Evolutionary conservation across 1,140 invertebrate species (phyloP), one percentile per base, ranked within the genome.

Genomic region (Leptopilina clavipes): DNA sequence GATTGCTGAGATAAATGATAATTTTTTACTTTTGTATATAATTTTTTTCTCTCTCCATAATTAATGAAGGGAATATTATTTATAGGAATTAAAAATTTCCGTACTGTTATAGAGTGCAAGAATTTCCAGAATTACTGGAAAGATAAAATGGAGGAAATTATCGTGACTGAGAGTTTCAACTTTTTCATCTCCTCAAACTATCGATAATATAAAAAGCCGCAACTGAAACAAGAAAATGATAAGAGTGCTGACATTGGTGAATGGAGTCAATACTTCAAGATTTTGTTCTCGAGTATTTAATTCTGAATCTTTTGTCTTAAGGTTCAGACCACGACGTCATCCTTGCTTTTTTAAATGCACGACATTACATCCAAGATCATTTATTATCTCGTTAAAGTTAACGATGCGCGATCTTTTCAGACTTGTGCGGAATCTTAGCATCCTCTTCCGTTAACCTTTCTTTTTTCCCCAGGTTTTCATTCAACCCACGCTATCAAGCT

Each of bases 301-400:
- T 65, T 65, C 59, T 12, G 10, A 5, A 8, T 22, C 59, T 65
- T 65, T 65, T 65, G 59, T 65, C 59, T 65, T 59, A 18, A 12
- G 22, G 0, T 22, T 65, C 25, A 14, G 19, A 65, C 59, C 22
- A 31, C 59, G 59, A 65, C 25, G 59, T 65, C 22, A n/a, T n/a
- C 59, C 12, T 6, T 10, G 3, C 11, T 22, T 65, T 65, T 65
- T 65, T 31, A 65, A 65, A 65, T 65, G 59, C 25, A n/a, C 59
- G 59, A n/a, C 59, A 31, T 65, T 14, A 65, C 22, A 65, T 65
- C 59, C 25, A 8, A 31, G 22, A 65, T n/a, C 59, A 65, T 65
- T 65, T 65, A 65, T 65, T 37, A 65, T 65, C 59, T 65, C 59
- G 59, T 65, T 65, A 65, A 65, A 65, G 22, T 65, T 65, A 65